Percentiles rank a stretch among this genome's conserved stretches.
phyloP scores from a whole-genome alignment of 2,797 vertebrate genomes.

The Cyclopterus lumpus region DNA sequence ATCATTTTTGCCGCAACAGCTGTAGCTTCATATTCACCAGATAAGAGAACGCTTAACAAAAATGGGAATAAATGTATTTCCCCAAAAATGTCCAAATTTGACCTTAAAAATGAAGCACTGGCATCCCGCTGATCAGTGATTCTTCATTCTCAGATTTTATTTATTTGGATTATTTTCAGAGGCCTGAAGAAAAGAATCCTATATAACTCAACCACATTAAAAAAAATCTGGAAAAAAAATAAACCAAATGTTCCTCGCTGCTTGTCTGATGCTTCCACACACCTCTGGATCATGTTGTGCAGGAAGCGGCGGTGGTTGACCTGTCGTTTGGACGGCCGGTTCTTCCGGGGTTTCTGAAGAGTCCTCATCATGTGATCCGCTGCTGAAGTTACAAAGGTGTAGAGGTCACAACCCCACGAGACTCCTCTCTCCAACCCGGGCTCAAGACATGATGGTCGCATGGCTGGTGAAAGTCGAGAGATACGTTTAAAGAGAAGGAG shows the following conservation, averaged over 20 bases:
- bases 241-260: neutral
- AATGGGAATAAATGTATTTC: rapidly evolving
- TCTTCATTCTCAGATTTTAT: neutral
- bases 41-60: neutral
- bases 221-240: too few species aligned
- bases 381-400: slow-evolving; percentile 90
- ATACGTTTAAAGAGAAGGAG: neutral
- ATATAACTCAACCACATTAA: neutral
- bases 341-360: slow-evolving; percentile 85
- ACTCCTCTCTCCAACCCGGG: slow-evolving; percentile 77
- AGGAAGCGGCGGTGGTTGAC: slow-evolving; percentile 92
- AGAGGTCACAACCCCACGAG: slow-evolving; percentile 87
- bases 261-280: slow-evolving; percentile 3
- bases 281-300: slow-evolving; percentile 94
- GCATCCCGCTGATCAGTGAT: neutral
- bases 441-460: slow-evolving; percentile 78
- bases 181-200: neutral
- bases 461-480: slow-evolving; percentile 53
- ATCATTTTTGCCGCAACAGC: too few species aligned
- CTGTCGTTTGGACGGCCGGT: slow-evolving; percentile 85
- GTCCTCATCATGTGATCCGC: slow-evolving; percentile 89
- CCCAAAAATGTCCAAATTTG: neutral
- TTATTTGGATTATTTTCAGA: neutral
- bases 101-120: neutral
- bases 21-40: neutral